Conservation (phyloP, 2,888 invertebrate genomes). For the Ochropleura leucogaster region DNA sequence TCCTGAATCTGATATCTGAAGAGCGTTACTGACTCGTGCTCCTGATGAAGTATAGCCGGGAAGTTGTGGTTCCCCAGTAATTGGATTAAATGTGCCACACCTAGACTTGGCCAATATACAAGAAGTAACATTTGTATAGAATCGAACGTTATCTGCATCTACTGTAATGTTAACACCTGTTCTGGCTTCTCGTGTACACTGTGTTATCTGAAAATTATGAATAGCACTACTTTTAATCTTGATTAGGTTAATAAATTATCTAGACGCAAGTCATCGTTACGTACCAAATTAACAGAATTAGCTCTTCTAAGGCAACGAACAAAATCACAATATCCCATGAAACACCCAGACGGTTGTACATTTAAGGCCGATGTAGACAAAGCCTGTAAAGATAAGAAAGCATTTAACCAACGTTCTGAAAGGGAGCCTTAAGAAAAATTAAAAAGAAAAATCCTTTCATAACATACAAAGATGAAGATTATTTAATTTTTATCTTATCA, state of each 20-base stretch:
- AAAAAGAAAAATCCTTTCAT: neutral
- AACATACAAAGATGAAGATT: neutral
- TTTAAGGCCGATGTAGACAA: slow-evolving; percentile 86
- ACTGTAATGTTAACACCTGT: slow-evolving; percentile 86
- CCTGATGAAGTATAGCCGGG: slow-evolving; percentile 84
- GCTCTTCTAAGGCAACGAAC: slow-evolving; percentile 90
- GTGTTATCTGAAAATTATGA: slow-evolving; percentile 83
- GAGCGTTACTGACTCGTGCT: slow-evolving; percentile 87
- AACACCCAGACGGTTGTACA: slow-evolving; percentile 88
- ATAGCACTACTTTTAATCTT: neutral
- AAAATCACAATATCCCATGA: slow-evolving; percentile 91
- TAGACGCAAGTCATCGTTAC: slow-evolving; percentile 26
- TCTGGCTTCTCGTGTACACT: slow-evolving; percentile 89
- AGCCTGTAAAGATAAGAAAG: slow-evolving; percentile 70
- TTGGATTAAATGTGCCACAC: slow-evolving; percentile 92
- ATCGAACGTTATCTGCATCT: slow-evolving; percentile 88
- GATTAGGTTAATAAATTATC: neutral
- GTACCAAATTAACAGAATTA: slow-evolving; percentile 90
- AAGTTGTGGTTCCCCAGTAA: slow-evolving; percentile 91
- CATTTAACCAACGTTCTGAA: neutral
- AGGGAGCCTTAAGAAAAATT: too few species aligned
- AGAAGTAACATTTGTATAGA: slow-evolving; percentile 92
- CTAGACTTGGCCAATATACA: slow-evolving; percentile 92
- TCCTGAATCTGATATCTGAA: slow-evolving; percentile 90
- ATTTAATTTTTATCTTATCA: too few species aligned